phyloP scores from a whole-genome alignment of 1,140 invertebrate genomes.

The Euwallacea similis region DNA sequence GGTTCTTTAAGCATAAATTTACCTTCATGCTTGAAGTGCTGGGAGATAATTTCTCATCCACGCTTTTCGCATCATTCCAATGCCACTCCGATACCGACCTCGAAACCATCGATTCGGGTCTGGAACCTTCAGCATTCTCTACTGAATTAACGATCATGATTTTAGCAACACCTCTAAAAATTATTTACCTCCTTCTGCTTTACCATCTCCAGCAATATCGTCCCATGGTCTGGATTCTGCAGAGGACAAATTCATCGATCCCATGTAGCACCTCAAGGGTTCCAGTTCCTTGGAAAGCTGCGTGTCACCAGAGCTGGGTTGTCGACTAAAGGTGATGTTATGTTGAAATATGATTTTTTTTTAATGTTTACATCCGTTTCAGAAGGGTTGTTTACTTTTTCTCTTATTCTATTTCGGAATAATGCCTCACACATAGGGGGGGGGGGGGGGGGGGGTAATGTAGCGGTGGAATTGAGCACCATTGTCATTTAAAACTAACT shows the following conservation, averaged over 20 bases:
- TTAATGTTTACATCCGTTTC: neutral
- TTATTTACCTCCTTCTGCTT: slow-evolving; percentile 31
- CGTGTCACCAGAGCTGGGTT: slow-evolving; percentile 49
- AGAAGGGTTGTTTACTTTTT: neutral
- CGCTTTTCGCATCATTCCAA: slow-evolving; percentile 44
- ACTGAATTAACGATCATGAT: neutral
- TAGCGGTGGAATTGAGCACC: no score
- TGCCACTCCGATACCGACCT: slow-evolving; percentile 48
- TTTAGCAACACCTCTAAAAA: neutral
- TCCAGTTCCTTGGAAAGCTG: slow-evolving; percentile 49
- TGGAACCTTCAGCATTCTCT: slow-evolving; percentile 41
- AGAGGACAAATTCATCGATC: slow-evolving; percentile 37
- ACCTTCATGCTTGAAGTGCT: slow-evolving; percentile 47
- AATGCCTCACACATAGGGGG: no score
- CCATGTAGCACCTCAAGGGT: slow-evolving; percentile 41
- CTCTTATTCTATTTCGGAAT: no score
- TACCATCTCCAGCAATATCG: slow-evolving; percentile 30
- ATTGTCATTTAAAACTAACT: no score
- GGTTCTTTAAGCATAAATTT: neutral
- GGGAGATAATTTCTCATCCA: slow-evolving; percentile 48
- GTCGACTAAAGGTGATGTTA: slow-evolving; percentile 38
- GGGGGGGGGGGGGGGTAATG: no score
- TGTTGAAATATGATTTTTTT: neutral
- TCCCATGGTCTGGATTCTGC: slow-evolving; percentile 41
- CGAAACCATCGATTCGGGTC: slow-evolving; percentile 46